Evolutionary conservation across 2,888 invertebrate genomes (phyloP).

Genomic region (Chloromyia formosa): DNA sequence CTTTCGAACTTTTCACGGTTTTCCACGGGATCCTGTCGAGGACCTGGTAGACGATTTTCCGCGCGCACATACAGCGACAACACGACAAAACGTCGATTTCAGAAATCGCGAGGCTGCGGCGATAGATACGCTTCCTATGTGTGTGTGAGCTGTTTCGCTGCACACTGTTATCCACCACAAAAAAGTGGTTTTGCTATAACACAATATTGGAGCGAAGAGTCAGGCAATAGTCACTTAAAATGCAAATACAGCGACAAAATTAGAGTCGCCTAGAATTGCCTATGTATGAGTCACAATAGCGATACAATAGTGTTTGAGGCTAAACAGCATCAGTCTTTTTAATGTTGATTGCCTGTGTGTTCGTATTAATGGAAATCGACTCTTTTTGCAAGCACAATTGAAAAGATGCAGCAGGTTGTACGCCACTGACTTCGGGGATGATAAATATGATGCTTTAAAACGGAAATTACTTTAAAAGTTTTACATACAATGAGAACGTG

Average conservation of each 20-base stretch:
- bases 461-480: no score
- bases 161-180: background rate
- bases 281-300: no score
- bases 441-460: no score
- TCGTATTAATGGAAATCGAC: no score
- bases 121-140: background rate
- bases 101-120: constrained; percentile 16
- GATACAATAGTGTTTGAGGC: no score
- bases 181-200: background rate
- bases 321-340: no score
- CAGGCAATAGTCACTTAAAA: no score
- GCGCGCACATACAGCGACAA: constrained; percentile 33
- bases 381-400: no score
- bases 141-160: background rate
- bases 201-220: constrained; percentile 2
- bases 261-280: no score
- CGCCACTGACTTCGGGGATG: constrained; percentile 20
- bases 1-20: background rate
- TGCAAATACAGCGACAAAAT: no score
- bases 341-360: no score
- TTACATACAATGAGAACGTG: no score
- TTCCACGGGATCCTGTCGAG: constrained; percentile 23
- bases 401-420: background rate
- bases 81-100: constrained; percentile 37
- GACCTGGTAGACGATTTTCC: constrained; percentile 14